These are phyloP conservation scores for Nesoenas mayeri DNA, from an alignment of 2,113 vertebrate genomes.

Conservation along the genomic window DNA sequence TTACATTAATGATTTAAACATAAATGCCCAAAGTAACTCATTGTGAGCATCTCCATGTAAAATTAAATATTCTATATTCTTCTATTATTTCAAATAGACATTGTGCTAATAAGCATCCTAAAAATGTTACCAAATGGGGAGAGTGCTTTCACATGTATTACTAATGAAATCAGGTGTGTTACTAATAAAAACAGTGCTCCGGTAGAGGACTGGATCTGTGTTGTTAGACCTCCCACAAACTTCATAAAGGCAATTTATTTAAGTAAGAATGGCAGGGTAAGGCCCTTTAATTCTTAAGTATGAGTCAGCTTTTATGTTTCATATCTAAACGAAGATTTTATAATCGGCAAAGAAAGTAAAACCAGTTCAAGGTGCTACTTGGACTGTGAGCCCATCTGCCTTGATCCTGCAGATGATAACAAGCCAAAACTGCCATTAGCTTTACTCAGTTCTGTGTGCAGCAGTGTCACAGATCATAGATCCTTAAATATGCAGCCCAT, in stretches of 20 bases:
- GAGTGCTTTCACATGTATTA: not conserved
- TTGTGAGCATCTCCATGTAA: not conserved
- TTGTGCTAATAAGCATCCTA: not conserved
- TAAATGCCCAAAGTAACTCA: not conserved
- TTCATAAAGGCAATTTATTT: slow-evolving; percentile 8
- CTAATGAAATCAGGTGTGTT: not conserved
- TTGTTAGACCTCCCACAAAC: not conserved
- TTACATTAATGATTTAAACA: not conserved
- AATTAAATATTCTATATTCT: not conserved
- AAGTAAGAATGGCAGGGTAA: not conserved
- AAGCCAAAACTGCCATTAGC: not conserved
- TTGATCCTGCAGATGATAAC: not conserved
- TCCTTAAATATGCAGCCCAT: not conserved
- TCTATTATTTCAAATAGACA: not conserved
- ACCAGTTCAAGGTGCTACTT: not conserved
- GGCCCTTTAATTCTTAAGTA: slow-evolving; percentile 31
- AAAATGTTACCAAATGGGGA: slow-evolving; percentile 10
- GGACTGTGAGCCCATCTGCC: not conserved
- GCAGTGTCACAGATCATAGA: not conserved
- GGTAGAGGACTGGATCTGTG: not conserved
- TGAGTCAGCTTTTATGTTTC: slow-evolving; percentile 63
- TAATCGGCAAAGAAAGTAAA: slow-evolving; percentile 1
- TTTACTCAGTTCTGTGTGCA: not conserved
- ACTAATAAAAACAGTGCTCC: not conserved
- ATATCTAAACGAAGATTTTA: slow-evolving; percentile 7